These are phyloP conservation scores for Epiblema foenella DNA, from an alignment of 2,888 invertebrate species.

Conservation along the genomic window DNA sequence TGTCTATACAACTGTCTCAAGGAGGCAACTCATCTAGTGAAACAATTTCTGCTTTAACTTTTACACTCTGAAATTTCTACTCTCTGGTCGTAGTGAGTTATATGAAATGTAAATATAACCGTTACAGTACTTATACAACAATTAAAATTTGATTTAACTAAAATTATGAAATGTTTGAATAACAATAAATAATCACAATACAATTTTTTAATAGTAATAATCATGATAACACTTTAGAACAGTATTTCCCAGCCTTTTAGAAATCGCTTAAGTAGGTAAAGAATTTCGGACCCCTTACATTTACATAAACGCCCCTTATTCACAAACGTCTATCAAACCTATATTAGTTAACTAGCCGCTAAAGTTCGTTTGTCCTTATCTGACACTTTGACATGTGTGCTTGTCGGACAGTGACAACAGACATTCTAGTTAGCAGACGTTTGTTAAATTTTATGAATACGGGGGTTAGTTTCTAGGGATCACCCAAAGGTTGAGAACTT, in stretches of 20 bases:
- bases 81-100: constrained; percentile 13
- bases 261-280: too few species aligned
- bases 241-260: constrained; percentile 11
- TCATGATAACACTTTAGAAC: constrained; percentile 18
- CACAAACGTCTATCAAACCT: too few species aligned
- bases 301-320: too few species aligned
- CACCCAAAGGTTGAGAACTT: neutral
- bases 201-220: constrained; percentile 29
- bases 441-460: too few species aligned
- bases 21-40: neutral
- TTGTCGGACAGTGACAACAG: too few species aligned
- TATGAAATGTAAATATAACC: constrained; percentile 26
- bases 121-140: constrained; percentile 31
- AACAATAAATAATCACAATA: constrained; percentile 38
- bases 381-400: too few species aligned
- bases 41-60: neutral
- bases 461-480: too few species aligned
- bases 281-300: neutral
- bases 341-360: too few species aligned
- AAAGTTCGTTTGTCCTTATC: too few species aligned
- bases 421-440: too few species aligned
- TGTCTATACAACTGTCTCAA: too few species aligned
- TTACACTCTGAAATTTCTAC: neutral
- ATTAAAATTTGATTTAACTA: constrained; percentile 24
- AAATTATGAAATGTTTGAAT: constrained; percentile 33